These are phyloP conservation scores for Heterotis niloticus DNA, from an alignment of 2,113 vertebrate species.

Conservation along the genomic window DNA sequence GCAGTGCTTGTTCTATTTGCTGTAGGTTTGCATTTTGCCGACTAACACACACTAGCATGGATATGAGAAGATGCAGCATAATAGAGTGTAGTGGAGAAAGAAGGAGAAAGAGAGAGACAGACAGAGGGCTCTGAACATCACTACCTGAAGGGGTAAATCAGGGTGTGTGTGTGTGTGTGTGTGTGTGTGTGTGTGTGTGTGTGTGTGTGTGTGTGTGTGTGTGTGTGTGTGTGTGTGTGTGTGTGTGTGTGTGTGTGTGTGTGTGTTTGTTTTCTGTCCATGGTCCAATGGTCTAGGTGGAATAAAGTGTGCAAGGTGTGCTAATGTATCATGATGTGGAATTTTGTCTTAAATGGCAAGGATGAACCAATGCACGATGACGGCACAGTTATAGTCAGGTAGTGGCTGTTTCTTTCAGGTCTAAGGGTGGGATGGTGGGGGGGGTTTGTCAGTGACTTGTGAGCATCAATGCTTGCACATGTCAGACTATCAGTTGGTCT, in stretches of 20 bases:
- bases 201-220: not conserved
- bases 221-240: not conserved
- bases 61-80: not conserved
- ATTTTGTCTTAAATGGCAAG: not conserved
- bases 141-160: conserved; percentile 32
- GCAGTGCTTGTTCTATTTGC: not conserved
- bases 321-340: too few relatives aligned
- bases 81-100: not conserved
- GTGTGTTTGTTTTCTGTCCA: conserved; percentile 29
- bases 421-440: not conserved
- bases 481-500: conserved; percentile 35
- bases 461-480: conserved; percentile 12
- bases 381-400: not conserved
- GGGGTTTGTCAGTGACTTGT: conserved; percentile 33
- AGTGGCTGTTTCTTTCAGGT: not conserved
- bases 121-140: conserved; percentile 37
- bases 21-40: not conserved
- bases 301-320: too few relatives aligned
- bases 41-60: not conserved
- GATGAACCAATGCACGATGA: not conserved
- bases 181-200: conserved; percentile 14
- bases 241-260: conserved; percentile 7
- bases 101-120: conserved; percentile 25
- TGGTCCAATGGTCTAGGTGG: not conserved
- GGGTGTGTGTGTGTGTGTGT: not conserved